A percentile compares a stretch with the other conserved stretches of the same genome.
Conservation (phyloP, 2,888 invertebrate genomes). For the Epistrophe eligans region DNA sequence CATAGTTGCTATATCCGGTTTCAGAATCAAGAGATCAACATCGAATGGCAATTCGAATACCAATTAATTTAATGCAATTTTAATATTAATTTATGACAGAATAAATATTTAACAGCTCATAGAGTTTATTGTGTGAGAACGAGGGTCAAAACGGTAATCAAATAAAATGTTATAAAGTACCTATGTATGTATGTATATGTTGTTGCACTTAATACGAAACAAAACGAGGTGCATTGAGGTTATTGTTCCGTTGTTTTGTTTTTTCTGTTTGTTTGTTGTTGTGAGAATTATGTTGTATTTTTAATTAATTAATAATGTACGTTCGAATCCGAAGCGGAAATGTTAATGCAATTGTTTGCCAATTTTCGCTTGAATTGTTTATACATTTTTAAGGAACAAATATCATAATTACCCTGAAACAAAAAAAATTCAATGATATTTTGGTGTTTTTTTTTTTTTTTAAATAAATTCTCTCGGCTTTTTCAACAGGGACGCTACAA, state of each 20-base stretch:
- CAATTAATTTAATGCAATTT: slow-evolving; percentile 62
- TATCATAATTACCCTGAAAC: neutral
- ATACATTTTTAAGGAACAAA: neutral
- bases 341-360: slow-evolving; percentile 18
- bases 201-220: neutral
- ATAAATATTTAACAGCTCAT: slow-evolving; percentile 50
- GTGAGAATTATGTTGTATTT: slow-evolving; percentile 19
- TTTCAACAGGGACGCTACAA: too few relatives aligned
- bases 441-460: too few relatives aligned
- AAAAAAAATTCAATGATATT: too few relatives aligned
- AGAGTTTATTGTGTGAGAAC: slow-evolving; percentile 43
- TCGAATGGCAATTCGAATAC: slow-evolving; percentile 37
- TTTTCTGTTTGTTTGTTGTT: too few relatives aligned
- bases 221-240: neutral
- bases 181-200: too few relatives aligned
- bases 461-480: too few relatives aligned
- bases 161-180: slow-evolving; percentile 17
- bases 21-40: slow-evolving; percentile 42
- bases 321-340: slow-evolving; percentile 4
- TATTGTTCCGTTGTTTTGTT: neutral
- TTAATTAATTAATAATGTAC: slow-evolving; percentile 31
- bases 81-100: slow-evolving; percentile 57
- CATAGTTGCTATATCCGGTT: slow-evolving; percentile 19
- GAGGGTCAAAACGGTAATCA: slow-evolving; percentile 23
- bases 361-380: slow-evolving; percentile 9